Conservation (phyloP, 2,797 vertebrate genomes). For the Heteromormyrus szaboi region DNA sequence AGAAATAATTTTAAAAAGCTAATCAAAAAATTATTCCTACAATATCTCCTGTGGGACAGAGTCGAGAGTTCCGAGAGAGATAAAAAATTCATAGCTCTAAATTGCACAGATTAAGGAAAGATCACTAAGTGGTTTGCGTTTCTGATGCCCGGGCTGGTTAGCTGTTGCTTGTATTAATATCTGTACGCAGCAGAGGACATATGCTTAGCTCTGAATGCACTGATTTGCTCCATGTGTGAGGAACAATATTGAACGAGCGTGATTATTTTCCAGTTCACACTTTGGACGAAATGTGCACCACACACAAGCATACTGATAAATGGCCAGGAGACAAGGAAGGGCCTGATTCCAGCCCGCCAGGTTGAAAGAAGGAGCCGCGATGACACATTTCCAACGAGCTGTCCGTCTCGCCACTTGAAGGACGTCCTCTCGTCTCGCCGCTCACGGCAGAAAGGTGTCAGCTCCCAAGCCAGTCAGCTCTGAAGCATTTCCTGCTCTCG, state of each 20-base stretch:
- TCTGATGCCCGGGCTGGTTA: background rate
- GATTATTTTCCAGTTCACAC: background rate
- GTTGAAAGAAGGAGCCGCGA: background rate
- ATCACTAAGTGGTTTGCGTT: background rate
- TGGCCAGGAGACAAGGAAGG: background rate
- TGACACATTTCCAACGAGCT: background rate
- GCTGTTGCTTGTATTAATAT: background rate
- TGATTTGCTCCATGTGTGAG: background rate
- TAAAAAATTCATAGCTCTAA: background rate
- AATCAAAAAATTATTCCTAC: conserved; percentile 3
- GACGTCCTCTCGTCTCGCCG: background rate
- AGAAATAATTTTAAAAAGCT: background rate
- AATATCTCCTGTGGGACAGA: background rate
- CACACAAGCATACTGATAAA: background rate
- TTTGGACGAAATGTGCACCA: background rate
- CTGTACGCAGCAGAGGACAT: background rate
- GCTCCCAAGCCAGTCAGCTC: background rate
- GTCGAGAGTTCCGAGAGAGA: background rate
- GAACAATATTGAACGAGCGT: background rate
- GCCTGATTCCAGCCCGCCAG: background rate
- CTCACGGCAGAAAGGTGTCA: background rate
- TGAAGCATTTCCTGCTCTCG: background rate
- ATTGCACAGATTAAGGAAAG: background rate
- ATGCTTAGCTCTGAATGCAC: background rate
- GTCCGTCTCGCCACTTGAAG: background rate